Conservation (phyloP, 2,113 vertebrate genomes). For the Sapayoa aenigma region DNA sequence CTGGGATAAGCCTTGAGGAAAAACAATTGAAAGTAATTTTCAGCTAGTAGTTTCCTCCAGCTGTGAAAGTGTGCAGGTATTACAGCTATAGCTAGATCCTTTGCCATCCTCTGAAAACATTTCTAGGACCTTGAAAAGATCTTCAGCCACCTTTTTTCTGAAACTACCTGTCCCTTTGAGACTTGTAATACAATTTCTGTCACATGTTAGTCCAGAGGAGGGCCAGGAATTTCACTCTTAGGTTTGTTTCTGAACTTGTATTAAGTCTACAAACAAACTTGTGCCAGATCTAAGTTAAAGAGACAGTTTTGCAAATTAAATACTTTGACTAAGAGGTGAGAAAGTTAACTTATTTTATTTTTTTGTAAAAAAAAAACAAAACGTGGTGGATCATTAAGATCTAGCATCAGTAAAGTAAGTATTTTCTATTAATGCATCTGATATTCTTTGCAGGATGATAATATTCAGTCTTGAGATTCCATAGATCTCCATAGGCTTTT, state of each 20-base stretch:
- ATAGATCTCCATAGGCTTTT: background rate
- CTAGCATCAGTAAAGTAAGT: background rate
- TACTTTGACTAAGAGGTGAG: background rate
- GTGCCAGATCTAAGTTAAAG: background rate
- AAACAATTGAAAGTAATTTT: background rate
- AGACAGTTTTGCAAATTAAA: background rate
- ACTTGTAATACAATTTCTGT: background rate
- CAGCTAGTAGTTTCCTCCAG: background rate
- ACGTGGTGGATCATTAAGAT: background rate
- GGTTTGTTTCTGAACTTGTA: background rate
- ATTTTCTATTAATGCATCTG: background rate
- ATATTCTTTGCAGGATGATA: background rate
- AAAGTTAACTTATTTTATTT: background rate
- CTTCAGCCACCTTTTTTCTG: background rate
- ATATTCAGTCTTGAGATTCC: background rate
- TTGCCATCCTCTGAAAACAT: background rate
- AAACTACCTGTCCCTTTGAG: background rate
- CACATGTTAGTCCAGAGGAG: background rate
- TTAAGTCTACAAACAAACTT: background rate
- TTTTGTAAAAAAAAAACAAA: background rate
- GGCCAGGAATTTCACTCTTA: background rate
- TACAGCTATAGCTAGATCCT: background rate
- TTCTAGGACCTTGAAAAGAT: background rate
- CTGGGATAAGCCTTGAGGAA: background rate
- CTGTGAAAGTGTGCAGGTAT: background rate